Conservation (phyloP, 2,888 invertebrate genomes). For the Isoperla grammatica region DNA sequence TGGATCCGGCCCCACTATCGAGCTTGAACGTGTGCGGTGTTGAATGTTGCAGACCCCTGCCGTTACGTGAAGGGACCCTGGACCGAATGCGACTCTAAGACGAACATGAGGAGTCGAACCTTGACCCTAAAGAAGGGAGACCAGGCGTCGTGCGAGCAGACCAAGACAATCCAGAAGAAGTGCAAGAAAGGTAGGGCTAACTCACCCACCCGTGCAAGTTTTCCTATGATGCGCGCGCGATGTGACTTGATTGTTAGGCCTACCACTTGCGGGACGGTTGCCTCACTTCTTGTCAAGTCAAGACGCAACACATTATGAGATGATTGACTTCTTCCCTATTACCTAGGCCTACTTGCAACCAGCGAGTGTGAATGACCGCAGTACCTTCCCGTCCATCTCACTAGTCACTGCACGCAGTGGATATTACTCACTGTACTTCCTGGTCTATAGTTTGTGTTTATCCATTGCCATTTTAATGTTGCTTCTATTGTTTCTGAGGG, state of each 20-base stretch:
- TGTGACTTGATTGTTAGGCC: too few species aligned
- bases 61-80: conserved; percentile 82
- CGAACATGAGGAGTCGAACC: conserved; percentile 74
- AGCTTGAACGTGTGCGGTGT: too few species aligned
- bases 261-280: not conserved
- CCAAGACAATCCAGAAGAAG: conserved; percentile 83
- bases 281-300: not conserved
- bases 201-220: not conserved
- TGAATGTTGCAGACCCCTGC: conserved; percentile 60
- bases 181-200: conserved; percentile 76
- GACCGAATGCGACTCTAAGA: conserved; percentile 82
- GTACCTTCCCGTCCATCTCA: too few species aligned
- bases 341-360: conserved; percentile 4
- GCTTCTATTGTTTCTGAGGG: not conserved
- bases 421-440: too few species aligned
- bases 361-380: too few species aligned
- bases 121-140: conserved; percentile 83
- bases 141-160: conserved; percentile 67
- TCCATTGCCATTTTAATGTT: not conserved
- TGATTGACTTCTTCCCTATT: conserved; percentile 27
- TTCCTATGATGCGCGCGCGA: not conserved
- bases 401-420: too few species aligned
- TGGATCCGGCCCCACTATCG: too few species aligned
- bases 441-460: not conserved
- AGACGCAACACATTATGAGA: too few species aligned